phyloP scores from a whole-genome alignment of 2,888 invertebrate genomes.

The Embidobia sp. region DNA sequence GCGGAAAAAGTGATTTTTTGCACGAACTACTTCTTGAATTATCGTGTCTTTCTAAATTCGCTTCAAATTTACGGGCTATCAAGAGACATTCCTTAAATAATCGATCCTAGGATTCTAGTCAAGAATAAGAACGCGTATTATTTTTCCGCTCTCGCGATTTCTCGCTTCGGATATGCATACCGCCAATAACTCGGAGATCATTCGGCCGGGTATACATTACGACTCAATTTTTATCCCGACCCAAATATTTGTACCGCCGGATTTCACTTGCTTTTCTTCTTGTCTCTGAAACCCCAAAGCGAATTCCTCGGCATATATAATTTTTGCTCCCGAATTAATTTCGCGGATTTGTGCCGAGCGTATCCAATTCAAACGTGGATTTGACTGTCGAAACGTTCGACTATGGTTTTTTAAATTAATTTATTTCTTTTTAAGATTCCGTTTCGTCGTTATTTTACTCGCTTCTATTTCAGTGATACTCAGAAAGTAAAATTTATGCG shows the following conservation, averaged over 20 bases:
- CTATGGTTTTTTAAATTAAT: too few species aligned
- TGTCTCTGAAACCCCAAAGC: background rate
- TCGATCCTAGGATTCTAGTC: slow-evolving; percentile 10
- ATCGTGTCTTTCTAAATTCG: slow-evolving; percentile 24
- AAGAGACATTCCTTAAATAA: slow-evolving; percentile 32
- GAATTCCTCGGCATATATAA: slow-evolving; percentile 2
- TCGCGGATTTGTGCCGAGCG: background rate
- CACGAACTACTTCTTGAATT: slow-evolving; percentile 35
- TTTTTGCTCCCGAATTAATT: slow-evolving; percentile 1
- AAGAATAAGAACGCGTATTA: slow-evolving; percentile 38
- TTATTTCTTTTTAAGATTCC: too few species aligned
- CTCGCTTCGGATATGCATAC: slow-evolving; percentile 28
- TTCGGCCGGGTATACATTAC: slow-evolving; percentile 34
- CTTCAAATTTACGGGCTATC: slow-evolving; percentile 36
- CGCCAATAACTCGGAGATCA: slow-evolving; percentile 34
- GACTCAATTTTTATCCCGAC: slow-evolving; percentile 42
- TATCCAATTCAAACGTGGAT: too few species aligned
- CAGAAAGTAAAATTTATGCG: too few species aligned
- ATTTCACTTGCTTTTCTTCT: slow-evolving; percentile 4
- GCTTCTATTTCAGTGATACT: too few species aligned
- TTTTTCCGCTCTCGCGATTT: slow-evolving; percentile 37
- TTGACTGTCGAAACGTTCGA: too few species aligned
- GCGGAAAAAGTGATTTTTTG: slow-evolving; percentile 27
- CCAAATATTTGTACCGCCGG: slow-evolving; percentile 11
- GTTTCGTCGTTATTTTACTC: too few species aligned